Base-by-base conservation (phyloP, 2,888 invertebrate species). In the Lochmaea capreae region DNA sequence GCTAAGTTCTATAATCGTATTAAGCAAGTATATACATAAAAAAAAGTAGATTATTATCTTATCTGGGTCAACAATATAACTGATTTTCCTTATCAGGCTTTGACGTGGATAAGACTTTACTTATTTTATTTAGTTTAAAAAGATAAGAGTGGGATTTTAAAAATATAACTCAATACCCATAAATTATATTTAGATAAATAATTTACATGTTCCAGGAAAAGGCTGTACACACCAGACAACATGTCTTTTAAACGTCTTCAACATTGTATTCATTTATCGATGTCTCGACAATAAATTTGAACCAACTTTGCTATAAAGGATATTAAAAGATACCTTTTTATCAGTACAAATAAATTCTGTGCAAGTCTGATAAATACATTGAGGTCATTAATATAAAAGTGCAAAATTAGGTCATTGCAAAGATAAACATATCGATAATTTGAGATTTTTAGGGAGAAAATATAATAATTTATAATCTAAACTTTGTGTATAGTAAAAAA, bases 71-170 rank as follows among this genome's bases (percentile, higher is more conserved):
- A 65, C 65, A 73, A 54, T 61, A 61, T 33, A 58, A 61, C 52
- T 70, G 65, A 70, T 73, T 72, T 68, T 18, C n/a, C 6, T 52
- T 75, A 57, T 71, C 72, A 63, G 52, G 46, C 46, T 63, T 57
- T 52, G 33, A 14, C 10, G 54, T 18, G 62, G 18, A 39, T 43
- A 39, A 66, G 26, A 65, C 16, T 63, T 12, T 10, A 42, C 26
- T 61, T 16, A 42, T 42, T 69, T 70, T 62, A 62, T 69, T 70
- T 70, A 46, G 59, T 46, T 70, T 62, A 22, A 54, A 33, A 63
- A 57, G 61, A 58, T 58, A 61, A n/a, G 18, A 3, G 6, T n/a
- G 8, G 11, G 39, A 63, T 42, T 54, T 16, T 18, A 54, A 18
- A 18, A 18, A 54, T 54, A 54, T 6, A 54, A 14, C n/a, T 16